Percentiles rank a stretch among this genome's conserved stretches.
Conservation (phyloP, 2,797 vertebrate genomes). For the Calcarius lapponicus region DNA sequence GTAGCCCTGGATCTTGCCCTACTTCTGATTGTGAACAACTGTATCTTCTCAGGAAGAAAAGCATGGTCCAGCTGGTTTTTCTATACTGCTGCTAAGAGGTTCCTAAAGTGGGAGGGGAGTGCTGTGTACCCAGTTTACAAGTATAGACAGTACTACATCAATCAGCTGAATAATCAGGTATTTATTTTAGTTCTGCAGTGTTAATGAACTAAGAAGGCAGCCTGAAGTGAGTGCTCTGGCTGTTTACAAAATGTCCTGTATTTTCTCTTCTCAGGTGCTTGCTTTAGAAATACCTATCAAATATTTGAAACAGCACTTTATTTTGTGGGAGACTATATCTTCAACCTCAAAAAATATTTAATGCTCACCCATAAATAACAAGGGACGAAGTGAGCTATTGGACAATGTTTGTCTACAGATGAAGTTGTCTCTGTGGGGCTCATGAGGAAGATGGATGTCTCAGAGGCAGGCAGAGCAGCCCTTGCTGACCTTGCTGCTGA, state of each 20-base stretch:
- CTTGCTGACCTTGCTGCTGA: not conserved
- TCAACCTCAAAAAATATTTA: not conserved
- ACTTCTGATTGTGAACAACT: not conserved
- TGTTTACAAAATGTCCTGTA: rapidly evolving
- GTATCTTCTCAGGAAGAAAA: not conserved
- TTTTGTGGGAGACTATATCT: not conserved
- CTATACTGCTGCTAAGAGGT: not conserved
- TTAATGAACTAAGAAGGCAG: not conserved
- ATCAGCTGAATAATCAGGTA: not conserved
- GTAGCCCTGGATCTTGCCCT: not conserved
- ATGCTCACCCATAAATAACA: not conserved
- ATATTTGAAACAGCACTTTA: not conserved
- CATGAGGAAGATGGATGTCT: not conserved
- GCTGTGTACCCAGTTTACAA: not conserved
- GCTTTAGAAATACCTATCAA: not conserved
- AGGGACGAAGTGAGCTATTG: not conserved
- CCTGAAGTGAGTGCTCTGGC: not conserved
- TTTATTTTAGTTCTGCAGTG: not conserved
- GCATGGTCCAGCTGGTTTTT: not conserved
- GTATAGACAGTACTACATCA: not conserved
- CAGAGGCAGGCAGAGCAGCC: not conserved
- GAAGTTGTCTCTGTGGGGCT: rapidly evolving
- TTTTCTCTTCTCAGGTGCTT: not conserved
- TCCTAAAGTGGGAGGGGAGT: not conserved
- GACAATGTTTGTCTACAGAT: rapidly evolving